Percentiles rank a stretch among this genome's conserved stretches.
Evolutionary conservation across 2,797 vertebrate genomes (phyloP).

Genomic region (Xenentodon cancila): DNA sequence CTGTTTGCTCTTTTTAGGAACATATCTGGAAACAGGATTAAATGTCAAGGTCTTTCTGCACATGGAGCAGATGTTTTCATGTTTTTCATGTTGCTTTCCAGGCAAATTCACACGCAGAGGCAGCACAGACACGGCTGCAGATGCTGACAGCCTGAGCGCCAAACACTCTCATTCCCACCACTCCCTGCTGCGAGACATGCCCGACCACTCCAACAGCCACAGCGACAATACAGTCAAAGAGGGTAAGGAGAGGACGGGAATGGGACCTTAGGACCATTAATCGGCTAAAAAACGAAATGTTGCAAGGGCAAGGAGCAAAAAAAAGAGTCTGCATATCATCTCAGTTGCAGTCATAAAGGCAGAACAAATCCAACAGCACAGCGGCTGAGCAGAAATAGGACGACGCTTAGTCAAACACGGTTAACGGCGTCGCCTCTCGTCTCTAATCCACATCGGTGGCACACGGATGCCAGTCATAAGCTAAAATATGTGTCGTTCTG

Average conservation of each 20-base stretch:
- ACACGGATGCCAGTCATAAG: too few relatives aligned
- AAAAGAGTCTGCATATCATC: background rate
- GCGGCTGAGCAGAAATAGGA: background rate
- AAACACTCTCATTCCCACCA: constrained; percentile 97
- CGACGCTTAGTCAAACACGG: background rate
- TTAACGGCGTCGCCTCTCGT: background rate
- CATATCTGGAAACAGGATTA: too few relatives aligned
- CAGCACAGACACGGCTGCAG: constrained; percentile 92
- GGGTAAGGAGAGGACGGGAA: constrained; percentile 67
- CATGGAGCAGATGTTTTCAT: background rate
- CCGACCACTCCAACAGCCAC: constrained; percentile 96
- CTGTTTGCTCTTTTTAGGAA: too few relatives aligned
- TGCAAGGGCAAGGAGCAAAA: too few relatives aligned
- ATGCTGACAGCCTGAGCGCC: constrained; percentile 92
- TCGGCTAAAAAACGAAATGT: too few relatives aligned
- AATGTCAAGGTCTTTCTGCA: too few relatives aligned
- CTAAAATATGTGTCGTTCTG: too few relatives aligned
- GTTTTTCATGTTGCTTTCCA: constrained; percentile 51
- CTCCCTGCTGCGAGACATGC: constrained; percentile 90
- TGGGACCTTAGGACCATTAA: background rate
- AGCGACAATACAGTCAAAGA: constrained; percentile 93
- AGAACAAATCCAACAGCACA: background rate
- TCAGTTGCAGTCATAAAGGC: background rate
- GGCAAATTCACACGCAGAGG: constrained; percentile 94
- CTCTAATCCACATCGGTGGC: background rate